Conservation (phyloP, 1,140 invertebrate genomes). For the Gryon sp. region DNA sequence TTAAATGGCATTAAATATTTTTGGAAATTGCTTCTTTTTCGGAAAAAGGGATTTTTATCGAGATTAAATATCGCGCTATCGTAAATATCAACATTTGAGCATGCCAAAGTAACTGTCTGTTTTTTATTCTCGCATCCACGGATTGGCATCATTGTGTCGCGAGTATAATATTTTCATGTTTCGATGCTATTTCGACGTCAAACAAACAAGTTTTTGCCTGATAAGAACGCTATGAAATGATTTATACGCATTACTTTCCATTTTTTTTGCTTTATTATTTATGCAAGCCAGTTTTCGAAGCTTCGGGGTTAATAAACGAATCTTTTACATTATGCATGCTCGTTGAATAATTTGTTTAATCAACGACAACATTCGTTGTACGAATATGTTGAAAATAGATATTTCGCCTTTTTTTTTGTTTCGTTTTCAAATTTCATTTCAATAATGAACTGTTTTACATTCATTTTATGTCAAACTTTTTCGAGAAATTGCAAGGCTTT, state of each 20-base stretch:
- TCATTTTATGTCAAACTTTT: too few species aligned
- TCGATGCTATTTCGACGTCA: slow-evolving; percentile 16
- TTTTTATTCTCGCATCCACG: slow-evolving; percentile 3
- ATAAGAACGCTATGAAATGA: slow-evolving; percentile 40
- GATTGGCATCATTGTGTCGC: slow-evolving; percentile 9
- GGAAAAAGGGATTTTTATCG: slow-evolving; percentile 21
- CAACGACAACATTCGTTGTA: neutral
- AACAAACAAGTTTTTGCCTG: slow-evolving; percentile 49
- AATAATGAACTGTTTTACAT: too few species aligned
- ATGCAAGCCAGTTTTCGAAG: slow-evolving; percentile 35
- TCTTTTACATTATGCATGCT: slow-evolving; percentile 34
- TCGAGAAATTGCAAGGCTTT: too few species aligned
- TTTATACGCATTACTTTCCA: slow-evolving; percentile 39
- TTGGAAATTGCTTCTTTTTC: slow-evolving; percentile 40
- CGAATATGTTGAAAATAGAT: too few species aligned
- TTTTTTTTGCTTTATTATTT: slow-evolving; percentile 52
- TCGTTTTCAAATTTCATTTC: too few species aligned
- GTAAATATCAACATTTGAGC: slow-evolving; percentile 44
- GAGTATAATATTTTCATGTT: slow-evolving; percentile 15
- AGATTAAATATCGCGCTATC: slow-evolving; percentile 29
- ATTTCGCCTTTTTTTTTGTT: too few species aligned
- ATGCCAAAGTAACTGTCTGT: neutral
- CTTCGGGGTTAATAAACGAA: slow-evolving; percentile 48
- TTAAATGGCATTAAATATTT: slow-evolving; percentile 48
- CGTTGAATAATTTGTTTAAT: slow-evolving; percentile 17